Evolutionary conservation across 2,888 invertebrate genomes (phyloP).

Genomic region (Aspidapion aeneum): DNA sequence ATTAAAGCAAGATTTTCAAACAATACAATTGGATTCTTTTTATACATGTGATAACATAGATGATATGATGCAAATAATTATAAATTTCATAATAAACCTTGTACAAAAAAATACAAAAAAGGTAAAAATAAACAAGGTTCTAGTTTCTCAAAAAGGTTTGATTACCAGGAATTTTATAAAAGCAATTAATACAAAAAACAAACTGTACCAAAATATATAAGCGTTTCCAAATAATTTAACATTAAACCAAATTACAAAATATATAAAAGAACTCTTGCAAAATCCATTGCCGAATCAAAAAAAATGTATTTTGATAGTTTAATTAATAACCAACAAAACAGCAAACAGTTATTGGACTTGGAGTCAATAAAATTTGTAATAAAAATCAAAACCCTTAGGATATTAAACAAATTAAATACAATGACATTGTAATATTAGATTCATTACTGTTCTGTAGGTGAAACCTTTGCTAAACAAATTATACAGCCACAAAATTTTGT

Average conservation of each 20-base stretch:
- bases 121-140: neutral
- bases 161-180: neutral
- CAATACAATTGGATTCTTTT: neutral
- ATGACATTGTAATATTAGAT: neutral
- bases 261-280: neutral
- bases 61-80: neutral
- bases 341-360: neutral
- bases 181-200: neutral
- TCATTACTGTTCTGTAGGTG: neutral
- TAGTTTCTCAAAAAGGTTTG: neutral
- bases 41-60: neutral
- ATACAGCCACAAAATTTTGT: neutral
- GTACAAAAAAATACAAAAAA: neutral
- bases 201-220: neutral
- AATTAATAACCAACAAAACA: neutral
- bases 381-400: neutral
- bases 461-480: neutral
- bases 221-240: neutral
- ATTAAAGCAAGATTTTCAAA: neutral
- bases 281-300: neutral
- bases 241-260: neutral
- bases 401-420: neutral
- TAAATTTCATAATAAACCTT: neutral
- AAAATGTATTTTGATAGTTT: neutral
- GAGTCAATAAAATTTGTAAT: neutral